Evolutionary conservation across 2,888 invertebrate species (phyloP).

Genomic region (Sceliomorpha sp.): DNA sequence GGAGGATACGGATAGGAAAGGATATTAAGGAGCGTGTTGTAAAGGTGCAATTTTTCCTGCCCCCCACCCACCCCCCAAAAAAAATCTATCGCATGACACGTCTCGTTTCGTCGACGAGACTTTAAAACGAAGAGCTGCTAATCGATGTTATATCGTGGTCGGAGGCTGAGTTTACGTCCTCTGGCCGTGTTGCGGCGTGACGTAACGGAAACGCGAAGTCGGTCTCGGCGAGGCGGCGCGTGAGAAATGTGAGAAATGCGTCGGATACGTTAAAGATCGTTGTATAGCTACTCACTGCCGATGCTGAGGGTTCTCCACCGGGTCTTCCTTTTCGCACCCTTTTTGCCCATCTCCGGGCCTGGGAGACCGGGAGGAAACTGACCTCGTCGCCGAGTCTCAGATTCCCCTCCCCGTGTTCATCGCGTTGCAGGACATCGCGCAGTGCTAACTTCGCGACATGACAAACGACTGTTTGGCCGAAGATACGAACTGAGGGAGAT

Average conservation of each 20-base stretch:
- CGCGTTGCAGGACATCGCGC: too few species aligned
- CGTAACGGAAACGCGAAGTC: slow-evolving; percentile 28
- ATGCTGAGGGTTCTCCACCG: slow-evolving; percentile 84
- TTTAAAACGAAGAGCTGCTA: slow-evolving; percentile 53
- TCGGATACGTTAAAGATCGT: too few species aligned
- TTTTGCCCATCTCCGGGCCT: slow-evolving; percentile 83
- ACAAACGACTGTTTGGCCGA: too few species aligned
- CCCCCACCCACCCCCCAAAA: too few species aligned
- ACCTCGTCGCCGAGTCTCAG: slow-evolving; percentile 28
- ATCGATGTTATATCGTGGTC: slow-evolving; percentile 61
- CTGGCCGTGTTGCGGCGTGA: slow-evolving; percentile 49
- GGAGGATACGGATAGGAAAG: too few species aligned
- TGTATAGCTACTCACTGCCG: slow-evolving; percentile 80
- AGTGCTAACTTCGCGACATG: too few species aligned
- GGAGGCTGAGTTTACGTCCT: slow-evolving; percentile 8
- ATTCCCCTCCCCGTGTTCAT: too few species aligned
- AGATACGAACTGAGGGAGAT: too few species aligned
- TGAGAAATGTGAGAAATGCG: slow-evolving; percentile 3
- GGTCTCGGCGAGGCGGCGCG: neutral
- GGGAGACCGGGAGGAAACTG: slow-evolving; percentile 35
- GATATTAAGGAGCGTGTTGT: too few species aligned
- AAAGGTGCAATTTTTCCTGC: too few species aligned
- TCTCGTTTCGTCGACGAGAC: too few species aligned
- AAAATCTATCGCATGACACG: too few species aligned
- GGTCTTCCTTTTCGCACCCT: slow-evolving; percentile 83